Percentiles rank a stretch among this genome's conserved stretches.
Conservation (phyloP, 2,888 invertebrate species). For the Rhorus exstirpatorius region DNA sequence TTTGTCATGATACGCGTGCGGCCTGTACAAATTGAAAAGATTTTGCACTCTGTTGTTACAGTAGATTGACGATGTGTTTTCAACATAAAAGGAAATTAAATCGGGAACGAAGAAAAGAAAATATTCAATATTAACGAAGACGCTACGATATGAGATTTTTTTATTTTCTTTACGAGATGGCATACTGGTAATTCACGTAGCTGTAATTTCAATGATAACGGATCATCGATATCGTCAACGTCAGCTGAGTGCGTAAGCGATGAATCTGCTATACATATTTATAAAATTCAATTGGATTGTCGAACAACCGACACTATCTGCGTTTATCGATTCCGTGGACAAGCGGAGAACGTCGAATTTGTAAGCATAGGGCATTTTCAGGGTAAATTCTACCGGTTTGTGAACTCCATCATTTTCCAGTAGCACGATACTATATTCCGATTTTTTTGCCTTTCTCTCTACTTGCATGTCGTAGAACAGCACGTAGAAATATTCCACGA, state of each 20-base stretch:
- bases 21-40: slow-evolving; percentile 37
- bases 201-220: slow-evolving; percentile 24
- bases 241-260: slow-evolving; percentile 3
- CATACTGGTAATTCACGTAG: slow-evolving; percentile 5
- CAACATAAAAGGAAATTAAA: slow-evolving; percentile 9
- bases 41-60: slow-evolving; percentile 38
- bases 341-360: not conserved
- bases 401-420: too few relatives aligned
- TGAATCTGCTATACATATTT: not conserved
- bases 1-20: slow-evolving; percentile 41
- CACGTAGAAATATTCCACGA: too few relatives aligned
- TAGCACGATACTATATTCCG: too few relatives aligned
- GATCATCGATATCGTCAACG: slow-evolving; percentile 17
- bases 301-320: not conserved
- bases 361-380: not conserved
- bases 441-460: too few relatives aligned
- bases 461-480: too few relatives aligned
- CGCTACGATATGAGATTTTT: not conserved
- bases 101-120: slow-evolving; percentile 24
- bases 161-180: not conserved
- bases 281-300: not conserved
- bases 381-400: too few relatives aligned
- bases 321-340: not conserved
- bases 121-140: slow-evolving; percentile 13
- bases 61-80: slow-evolving; percentile 37